A percentile compares a stretch with the other conserved stretches of the same genome.
Evolutionary conservation across 2,113 vertebrate species (phyloP).

Genomic region (Eublepharis macularius): DNA sequence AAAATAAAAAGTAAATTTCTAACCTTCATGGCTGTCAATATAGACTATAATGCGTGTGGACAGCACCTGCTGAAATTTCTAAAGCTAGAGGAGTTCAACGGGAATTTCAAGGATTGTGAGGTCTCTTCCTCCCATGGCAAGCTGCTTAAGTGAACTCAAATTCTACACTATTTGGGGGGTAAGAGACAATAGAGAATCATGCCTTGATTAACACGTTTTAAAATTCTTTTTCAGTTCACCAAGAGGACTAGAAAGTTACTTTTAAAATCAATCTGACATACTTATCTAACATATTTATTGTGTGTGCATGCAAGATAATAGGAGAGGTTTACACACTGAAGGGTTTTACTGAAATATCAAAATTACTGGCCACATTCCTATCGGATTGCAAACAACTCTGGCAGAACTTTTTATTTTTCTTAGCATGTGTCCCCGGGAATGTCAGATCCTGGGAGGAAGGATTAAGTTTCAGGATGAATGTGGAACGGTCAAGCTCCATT

Average conservation of each 20-base stretch:
- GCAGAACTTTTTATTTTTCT: neutral
- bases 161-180: neutral
- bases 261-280: neutral
- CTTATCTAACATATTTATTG: neutral
- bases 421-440: neutral
- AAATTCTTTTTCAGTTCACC: too few relatives aligned
- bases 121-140: too few relatives aligned
- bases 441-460: neutral
- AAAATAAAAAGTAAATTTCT: neutral
- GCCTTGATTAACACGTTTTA: too few relatives aligned
- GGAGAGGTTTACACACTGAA: neutral
- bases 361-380: neutral
- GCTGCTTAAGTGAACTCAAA: neutral
- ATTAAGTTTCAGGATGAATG: accelerated
- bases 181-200: too few relatives aligned
- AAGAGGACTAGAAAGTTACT: neutral
- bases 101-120: neutral
- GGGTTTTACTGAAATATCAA: neutral
- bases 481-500: accelerated
- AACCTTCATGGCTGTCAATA: neutral
- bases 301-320: too few relatives aligned
- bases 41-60: neutral
- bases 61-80: neutral
- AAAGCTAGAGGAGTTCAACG: neutral
- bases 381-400: neutral